phyloP scores from a whole-genome alignment of 1,140 invertebrate genomes.

The Drosophila tsacasi region DNA sequence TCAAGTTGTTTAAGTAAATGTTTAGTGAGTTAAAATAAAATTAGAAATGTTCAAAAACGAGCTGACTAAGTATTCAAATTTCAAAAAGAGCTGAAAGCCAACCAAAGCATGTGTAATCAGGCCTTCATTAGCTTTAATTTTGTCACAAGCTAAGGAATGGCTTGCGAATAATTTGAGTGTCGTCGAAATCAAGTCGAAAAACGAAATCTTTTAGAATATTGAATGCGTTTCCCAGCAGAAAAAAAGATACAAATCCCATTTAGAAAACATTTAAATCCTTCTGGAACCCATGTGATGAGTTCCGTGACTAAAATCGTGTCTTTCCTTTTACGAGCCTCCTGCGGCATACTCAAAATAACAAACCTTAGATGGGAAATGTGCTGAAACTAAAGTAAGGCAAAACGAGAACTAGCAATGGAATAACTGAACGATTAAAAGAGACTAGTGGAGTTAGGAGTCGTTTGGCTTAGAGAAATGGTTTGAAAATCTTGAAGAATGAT shows the following conservation, averaged over 20 bases:
- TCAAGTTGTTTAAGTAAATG: conserved; percentile 10
- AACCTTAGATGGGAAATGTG: conserved; percentile 12
- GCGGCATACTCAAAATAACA: conserved; percentile 32
- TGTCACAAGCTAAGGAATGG: neutral
- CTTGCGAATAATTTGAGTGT: conserved; percentile 11
- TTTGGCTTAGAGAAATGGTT: conserved; percentile 30
- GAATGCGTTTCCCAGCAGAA: conserved; percentile 3
- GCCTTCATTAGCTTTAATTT: neutral
- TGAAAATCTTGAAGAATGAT: neutral
- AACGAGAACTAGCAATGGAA: conserved; percentile 5
- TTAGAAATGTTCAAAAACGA: neutral
- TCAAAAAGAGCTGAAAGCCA: neutral
- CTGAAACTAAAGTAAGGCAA: conserved; percentile 4
- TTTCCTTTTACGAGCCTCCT: conserved; percentile 29
- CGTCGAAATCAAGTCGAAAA: neutral
- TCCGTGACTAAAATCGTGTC: conserved; percentile 2
- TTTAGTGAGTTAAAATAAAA: conserved; percentile 7
- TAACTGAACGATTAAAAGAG: conserved; percentile 1
- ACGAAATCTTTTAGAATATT: neutral
- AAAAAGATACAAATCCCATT: neutral
- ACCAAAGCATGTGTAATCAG: neutral
- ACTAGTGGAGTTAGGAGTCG: neutral
- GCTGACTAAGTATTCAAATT: conserved; percentile 3
- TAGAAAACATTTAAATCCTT: conserved; percentile 8
- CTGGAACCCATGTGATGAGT: conserved; percentile 50